Evolutionary conservation across 2,113 vertebrate species (phyloP), one percentile per base, ranked within the genome.

Genomic region (Odontophorus gujanensis): DNA sequence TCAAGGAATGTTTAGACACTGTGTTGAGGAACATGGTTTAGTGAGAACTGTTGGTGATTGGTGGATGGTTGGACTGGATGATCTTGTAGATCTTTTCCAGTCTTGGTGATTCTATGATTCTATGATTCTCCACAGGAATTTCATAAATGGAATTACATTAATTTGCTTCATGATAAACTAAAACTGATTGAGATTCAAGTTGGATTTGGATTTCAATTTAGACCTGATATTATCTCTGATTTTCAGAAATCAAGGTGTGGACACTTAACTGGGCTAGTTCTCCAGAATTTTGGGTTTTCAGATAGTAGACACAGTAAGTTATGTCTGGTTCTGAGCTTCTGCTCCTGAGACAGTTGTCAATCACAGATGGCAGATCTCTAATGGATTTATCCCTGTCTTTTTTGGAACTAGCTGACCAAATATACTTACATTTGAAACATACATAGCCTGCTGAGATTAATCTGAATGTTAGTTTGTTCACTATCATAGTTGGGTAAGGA

Each of bases 401-500:
- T 81, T 26, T 30, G 66, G n/a, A 85, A 22, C 13, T 15, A 85
- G 10, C 6, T 11, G 30, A 13, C 12, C 43, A 57, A 32, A 82
- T 14, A 38, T 50, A 25, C 18, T 8, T 6, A 25, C 59, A 8
- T 63, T 93, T 53, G 69, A 59, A 5, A 26, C 20, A 68, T 13
- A 14, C 14, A 7, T 73, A 53, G 16, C 4, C 3, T 77, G 42
- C 32, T 58, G 4, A 12, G 22, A 24, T 58, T 40, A 66, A 62
- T 74, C n/a, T 84, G 42, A 71, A 26, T 8, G 20, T 73, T 76
- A 38, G 14, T 51, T 36, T 84, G 1, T 34, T 63, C 45, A 53
- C 13, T 45, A 0, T 10, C 30, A 42, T 53, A 73, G 0, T 1
- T 51, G 6, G 7, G 26, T 38, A 45, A 25, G 6, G 0, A 58